Percentiles rank a stretch among this genome's conserved stretches.
phyloP scores from a whole-genome alignment of 2,113 vertebrate species.

The Aythya baeri region DNA sequence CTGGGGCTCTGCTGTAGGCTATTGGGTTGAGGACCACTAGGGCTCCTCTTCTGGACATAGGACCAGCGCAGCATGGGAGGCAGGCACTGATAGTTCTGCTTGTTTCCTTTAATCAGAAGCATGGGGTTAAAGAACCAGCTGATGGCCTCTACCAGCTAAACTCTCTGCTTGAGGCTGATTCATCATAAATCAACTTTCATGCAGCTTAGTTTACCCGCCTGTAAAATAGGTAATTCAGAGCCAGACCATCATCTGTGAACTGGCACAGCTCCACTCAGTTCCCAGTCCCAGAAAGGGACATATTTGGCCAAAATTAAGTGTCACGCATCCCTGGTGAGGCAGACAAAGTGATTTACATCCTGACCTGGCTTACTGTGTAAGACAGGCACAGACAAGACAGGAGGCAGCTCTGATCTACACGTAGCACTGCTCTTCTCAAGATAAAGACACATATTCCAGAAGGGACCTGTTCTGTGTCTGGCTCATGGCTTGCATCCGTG shows the following conservation, averaged over 20 bases:
- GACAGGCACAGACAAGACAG: accelerated
- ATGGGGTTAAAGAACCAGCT: background rate
- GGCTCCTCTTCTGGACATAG: background rate
- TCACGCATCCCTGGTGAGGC: background rate
- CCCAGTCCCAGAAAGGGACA: background rate
- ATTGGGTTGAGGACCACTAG: background rate
- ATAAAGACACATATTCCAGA: background rate
- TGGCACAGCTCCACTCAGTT: background rate
- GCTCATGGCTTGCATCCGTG: background rate
- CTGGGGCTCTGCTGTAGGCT: background rate
- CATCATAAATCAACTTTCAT: conserved; percentile 16
- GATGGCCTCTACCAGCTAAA: background rate
- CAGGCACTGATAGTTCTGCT: background rate
- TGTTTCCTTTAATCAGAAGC: conserved; percentile 10
- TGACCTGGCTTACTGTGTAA: background rate
- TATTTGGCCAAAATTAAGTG: conserved; percentile 22
- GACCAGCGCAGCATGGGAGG: background rate
- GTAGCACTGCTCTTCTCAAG: background rate
- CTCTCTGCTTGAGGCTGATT: conserved; percentile 16
- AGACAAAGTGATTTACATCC: background rate
- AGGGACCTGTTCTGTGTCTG: background rate
- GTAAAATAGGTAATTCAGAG: conserved; percentile 15
- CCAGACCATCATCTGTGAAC: background rate
- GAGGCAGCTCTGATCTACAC: background rate
- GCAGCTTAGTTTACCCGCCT: background rate